phyloP scores from a whole-genome alignment of 2,888 invertebrate genomes.

The Melipona bicolor region DNA sequence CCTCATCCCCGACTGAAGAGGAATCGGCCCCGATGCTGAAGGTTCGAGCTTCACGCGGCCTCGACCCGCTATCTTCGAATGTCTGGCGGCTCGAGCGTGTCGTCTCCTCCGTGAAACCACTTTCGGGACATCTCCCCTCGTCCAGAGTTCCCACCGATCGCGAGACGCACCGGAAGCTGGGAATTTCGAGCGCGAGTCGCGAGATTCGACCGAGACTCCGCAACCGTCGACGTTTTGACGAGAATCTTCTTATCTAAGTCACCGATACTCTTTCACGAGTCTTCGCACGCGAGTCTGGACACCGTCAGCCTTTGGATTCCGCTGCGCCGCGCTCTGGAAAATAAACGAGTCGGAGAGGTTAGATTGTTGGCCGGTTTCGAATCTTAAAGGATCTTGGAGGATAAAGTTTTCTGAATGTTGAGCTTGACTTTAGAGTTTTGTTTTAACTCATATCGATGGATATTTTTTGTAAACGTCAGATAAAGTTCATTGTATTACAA shows the following conservation, averaged over 20 bases:
- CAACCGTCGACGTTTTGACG: slow-evolving; percentile 29
- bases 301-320: slow-evolving; percentile 57
- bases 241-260: slow-evolving; percentile 3
- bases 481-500: too few relatives aligned
- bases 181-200: slow-evolving; percentile 26
- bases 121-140: slow-evolving; percentile 77
- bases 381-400: neutral
- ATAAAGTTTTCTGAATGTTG: neutral
- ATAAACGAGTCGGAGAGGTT: neutral
- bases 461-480: too few relatives aligned
- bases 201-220: neutral
- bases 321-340: slow-evolving; percentile 42
- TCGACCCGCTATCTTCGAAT: slow-evolving; percentile 75
- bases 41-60: slow-evolving; percentile 8
- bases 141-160: slow-evolving; percentile 73
- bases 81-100: slow-evolving; percentile 77
- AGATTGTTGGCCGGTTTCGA: neutral
- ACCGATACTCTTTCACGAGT: neutral
- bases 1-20: slow-evolving; percentile 19
- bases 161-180: neutral
- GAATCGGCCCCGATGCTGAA: slow-evolving; percentile 22
- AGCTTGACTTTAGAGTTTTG: neutral
- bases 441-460: too few relatives aligned
- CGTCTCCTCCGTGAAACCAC: slow-evolving; percentile 71
- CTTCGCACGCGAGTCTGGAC: neutral